Base-by-base conservation (phyloP, 2,113 vertebrate species). In the Dasyornis broadbenti region DNA sequence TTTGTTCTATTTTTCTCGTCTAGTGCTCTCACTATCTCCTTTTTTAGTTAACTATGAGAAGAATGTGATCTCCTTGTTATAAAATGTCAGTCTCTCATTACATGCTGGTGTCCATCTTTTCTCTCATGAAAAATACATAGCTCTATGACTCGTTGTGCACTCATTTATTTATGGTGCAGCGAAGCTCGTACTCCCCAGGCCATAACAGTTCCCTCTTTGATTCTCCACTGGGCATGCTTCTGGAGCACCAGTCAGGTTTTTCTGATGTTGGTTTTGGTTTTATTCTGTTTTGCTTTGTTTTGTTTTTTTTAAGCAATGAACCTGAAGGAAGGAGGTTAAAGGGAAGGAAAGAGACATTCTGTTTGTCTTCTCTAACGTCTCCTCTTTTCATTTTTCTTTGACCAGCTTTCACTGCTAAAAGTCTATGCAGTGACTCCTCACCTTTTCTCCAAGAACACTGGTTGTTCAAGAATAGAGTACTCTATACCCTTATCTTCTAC, bases 71-170 rank as follows among this genome's bases (percentile, higher is more conserved):
- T 47, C 52, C 56, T 82, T 66, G 35, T 60, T 82, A 40, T 19
- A 65, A 89, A 96, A 94, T 60, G n/a, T 49, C 52, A 49, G 21
- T n/a, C 15, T 90, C 15, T 89, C 15, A 4, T 83, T 84, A 40
- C 31, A 24, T 84, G 24, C 86, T 79, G 9, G 22, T 79, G 86
- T 86, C 91, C 76, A 9, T 82, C 72, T 83, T 92, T 59, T 89
- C 76, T 81, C 47, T 94, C 77, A 79, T 91, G 77, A 95, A 95
- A 95, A 86, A 94, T 94, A 60, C 28, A 86, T 68, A 23, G 9
- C 37, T 72, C 57, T 44, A 2, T 20, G 73, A 39, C 39, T 89
- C 49, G 57, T 88, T 66, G 68, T 35, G 50, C 47, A 60, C 20
- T 94, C 80, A 66, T 90, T 90, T 95, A 92, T 94, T 93, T 90